Evolutionary conservation across 2,797 vertebrate species (phyloP).

Genomic region (Streptopelia turtur): DNA sequence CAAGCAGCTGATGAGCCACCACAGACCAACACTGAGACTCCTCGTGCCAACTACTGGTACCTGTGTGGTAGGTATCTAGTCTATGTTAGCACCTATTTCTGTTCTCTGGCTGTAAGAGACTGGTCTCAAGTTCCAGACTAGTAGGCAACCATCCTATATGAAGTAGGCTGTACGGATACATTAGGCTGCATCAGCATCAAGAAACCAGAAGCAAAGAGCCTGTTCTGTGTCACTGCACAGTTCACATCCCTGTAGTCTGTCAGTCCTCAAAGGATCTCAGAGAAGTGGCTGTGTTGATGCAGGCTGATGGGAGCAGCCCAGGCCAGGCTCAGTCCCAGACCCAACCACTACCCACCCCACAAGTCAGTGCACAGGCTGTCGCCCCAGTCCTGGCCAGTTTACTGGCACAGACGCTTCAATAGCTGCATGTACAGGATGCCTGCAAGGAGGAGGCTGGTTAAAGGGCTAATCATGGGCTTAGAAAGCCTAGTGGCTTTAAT

Average conservation of each 20-base stretch:
- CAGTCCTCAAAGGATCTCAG: not conserved
- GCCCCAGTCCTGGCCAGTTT: not conserved
- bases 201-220: not conserved
- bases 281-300: not conserved
- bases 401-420: not conserved
- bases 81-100: not conserved
- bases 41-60: not conserved
- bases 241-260: not conserved
- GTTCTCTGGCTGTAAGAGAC: not conserved
- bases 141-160: not conserved
- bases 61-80: not conserved
- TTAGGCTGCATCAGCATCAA: not conserved
- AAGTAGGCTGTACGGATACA: not conserved
- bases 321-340: not conserved
- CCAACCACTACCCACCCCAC: too few species aligned
- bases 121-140: not conserved
- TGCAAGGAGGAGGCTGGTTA: not conserved
- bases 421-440: fast-evolving
- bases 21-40: not conserved
- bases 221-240: not conserved
- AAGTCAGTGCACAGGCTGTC: not conserved
- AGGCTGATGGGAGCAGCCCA: not conserved
- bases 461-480: not conserved
- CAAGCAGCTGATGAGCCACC: not conserved
- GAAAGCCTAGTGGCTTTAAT: not conserved